Conservation (phyloP, 2,888 invertebrate genomes). For the Tricholauxania praeusta region DNA sequence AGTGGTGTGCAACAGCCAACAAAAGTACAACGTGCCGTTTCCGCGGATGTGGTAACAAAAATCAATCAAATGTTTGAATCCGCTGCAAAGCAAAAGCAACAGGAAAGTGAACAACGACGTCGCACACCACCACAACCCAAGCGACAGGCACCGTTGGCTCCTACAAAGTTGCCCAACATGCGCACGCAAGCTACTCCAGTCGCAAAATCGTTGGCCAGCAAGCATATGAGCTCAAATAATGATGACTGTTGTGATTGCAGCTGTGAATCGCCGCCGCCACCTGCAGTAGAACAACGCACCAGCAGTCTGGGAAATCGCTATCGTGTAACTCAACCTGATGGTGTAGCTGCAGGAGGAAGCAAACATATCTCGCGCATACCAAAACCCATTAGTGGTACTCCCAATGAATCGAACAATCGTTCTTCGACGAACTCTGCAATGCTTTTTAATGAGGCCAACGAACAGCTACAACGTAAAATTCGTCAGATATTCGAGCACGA, state of each 20-base stretch:
- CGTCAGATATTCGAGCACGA: conserved; percentile 53
- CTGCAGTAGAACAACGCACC: neutral
- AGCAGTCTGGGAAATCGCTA: conserved; percentile 11
- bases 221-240: conserved; percentile 37
- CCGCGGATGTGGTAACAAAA: conserved; percentile 48
- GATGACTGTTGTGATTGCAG: conserved; percentile 41
- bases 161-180: conserved; percentile 46
- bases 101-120: neutral
- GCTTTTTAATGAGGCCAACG: conserved; percentile 51
- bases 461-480: conserved; percentile 52
- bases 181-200: conserved; percentile 19
- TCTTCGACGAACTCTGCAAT: conserved; percentile 31
- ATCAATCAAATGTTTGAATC: conserved; percentile 53
- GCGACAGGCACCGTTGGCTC: conserved; percentile 40
- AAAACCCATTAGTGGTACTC: conserved; percentile 46
- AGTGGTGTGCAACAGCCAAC: neutral
- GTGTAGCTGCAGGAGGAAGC: conserved; percentile 5
- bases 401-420: conserved; percentile 28
- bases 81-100: neutral
- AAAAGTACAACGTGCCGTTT: conserved; percentile 30
- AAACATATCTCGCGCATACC: conserved; percentile 51
- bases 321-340: neutral
- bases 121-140: conserved; percentile 45
- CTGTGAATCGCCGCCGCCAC: neutral
- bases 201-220: neutral